Percentiles rank a stretch among this genome's conserved stretches.
Evolutionary conservation across 2,113 vertebrate genomes (phyloP).

Genomic region (Ivindomyrus marchei): DNA sequence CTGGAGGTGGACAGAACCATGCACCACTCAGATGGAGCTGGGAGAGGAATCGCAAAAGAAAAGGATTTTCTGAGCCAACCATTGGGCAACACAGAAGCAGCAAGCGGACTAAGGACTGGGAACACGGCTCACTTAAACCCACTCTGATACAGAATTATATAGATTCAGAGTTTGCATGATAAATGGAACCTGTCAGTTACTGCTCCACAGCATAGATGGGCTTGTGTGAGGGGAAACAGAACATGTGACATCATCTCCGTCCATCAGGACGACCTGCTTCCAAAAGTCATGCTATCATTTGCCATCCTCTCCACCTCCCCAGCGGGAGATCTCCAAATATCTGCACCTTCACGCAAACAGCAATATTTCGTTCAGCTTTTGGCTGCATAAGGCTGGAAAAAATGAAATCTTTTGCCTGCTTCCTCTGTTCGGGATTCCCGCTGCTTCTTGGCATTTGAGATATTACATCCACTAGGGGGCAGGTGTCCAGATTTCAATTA

Average conservation of each 20-base stretch:
- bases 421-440: neutral
- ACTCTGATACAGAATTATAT: neutral
- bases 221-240: neutral
- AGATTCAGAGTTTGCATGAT: neutral
- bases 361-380: neutral
- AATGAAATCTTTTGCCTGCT: neutral
- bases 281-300: neutral
- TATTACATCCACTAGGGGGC: neutral
- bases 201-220: neutral
- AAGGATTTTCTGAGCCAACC: neutral
- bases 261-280: neutral
- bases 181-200: neutral
- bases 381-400: neutral
- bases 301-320: neutral
- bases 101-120: neutral
- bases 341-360: neutral
- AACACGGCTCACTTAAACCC: neutral
- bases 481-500: neutral
- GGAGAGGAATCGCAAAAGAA: neutral
- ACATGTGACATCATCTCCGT: neutral
- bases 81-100: neutral
- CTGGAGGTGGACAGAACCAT: slow-evolving; percentile 1
- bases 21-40: neutral
- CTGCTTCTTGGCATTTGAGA: neutral
- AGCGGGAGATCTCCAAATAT: too few relatives aligned